These are phyloP conservation scores for Alauda arvensis DNA, from an alignment of 2,797 vertebrate genomes.

Conservation along the genomic window DNA sequence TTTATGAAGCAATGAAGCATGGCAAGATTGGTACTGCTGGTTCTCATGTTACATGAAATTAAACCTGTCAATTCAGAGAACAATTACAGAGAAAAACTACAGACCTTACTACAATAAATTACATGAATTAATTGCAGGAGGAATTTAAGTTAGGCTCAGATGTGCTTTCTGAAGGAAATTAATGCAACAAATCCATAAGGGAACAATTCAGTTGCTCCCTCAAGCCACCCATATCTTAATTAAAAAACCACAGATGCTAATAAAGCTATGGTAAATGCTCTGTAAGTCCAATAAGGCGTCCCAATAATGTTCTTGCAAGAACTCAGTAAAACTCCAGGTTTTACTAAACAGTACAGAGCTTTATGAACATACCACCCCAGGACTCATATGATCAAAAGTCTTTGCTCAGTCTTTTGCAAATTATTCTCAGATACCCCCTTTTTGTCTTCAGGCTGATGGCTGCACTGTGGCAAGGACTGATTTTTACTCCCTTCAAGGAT, in stretches of 20 bases:
- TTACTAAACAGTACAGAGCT: not conserved
- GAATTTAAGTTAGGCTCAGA: slow-evolving; percentile 32
- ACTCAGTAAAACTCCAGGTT: not conserved
- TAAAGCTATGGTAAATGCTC: slow-evolving; percentile 1
- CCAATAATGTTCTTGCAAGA: not conserved
- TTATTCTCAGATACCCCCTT: not conserved
- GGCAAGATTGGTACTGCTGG: not conserved
- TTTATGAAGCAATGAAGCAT: not conserved
- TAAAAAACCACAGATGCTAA: slow-evolving; percentile 26
- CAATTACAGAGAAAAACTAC: slow-evolving; percentile 4
- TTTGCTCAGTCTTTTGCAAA: not conserved
- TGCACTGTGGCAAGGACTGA: not conserved
- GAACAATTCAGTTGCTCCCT: slow-evolving; percentile 15
- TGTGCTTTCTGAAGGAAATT: slow-evolving; percentile 46
- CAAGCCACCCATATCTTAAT: slow-evolving; percentile 31
- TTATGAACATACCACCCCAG: not conserved
- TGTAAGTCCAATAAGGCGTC: not conserved
- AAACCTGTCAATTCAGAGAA: slow-evolving; percentile 13
- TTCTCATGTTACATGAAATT: slow-evolving; percentile 45
- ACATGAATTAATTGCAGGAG: slow-evolving; percentile 29
- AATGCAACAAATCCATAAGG: slow-evolving; percentile 29
- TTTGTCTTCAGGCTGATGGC: not conserved
- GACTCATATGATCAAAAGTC: not conserved
- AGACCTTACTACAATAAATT: slow-evolving; percentile 26
- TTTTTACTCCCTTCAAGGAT: not conserved